Conservation (phyloP, 1,140 invertebrate species). For the Marisa cornuarietis region DNA sequence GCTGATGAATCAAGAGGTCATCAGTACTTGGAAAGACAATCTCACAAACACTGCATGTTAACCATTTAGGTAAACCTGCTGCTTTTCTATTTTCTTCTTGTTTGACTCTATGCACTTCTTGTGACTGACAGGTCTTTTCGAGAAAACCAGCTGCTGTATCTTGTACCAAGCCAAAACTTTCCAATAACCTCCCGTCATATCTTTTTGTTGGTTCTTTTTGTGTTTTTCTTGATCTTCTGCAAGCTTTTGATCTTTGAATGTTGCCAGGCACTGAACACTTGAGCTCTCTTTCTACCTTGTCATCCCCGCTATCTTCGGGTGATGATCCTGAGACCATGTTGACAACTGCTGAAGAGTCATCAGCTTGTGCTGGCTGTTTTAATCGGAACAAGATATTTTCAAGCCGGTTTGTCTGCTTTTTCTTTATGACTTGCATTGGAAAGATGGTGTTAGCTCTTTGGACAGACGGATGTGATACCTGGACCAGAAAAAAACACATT, state of each 20-base stretch:
- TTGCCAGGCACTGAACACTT: neutral
- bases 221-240: neutral
- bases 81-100: neutral
- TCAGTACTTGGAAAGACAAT: neutral
- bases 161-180: too few relatives aligned
- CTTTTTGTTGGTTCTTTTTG: neutral
- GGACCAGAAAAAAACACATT: neutral
- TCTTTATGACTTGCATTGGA: neutral
- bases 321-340: neutral
- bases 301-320: neutral
- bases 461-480: neutral
- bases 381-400: conserved; percentile 18
- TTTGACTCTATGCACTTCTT: neutral
- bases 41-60: neutral
- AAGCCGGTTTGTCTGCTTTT: conserved; percentile 17
- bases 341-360: neutral
- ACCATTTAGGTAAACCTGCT: neutral
- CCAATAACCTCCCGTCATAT: too few relatives aligned
- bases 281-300: too few relatives aligned
- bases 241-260: neutral
- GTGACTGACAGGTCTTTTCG: neutral
- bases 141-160: neutral
- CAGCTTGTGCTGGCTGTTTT: conserved; percentile 5
- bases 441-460: neutral
- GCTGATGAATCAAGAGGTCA: neutral